Base-by-base conservation (phyloP, 2,797 vertebrate genomes). In the Erpetoichthys calabaricus region DNA sequence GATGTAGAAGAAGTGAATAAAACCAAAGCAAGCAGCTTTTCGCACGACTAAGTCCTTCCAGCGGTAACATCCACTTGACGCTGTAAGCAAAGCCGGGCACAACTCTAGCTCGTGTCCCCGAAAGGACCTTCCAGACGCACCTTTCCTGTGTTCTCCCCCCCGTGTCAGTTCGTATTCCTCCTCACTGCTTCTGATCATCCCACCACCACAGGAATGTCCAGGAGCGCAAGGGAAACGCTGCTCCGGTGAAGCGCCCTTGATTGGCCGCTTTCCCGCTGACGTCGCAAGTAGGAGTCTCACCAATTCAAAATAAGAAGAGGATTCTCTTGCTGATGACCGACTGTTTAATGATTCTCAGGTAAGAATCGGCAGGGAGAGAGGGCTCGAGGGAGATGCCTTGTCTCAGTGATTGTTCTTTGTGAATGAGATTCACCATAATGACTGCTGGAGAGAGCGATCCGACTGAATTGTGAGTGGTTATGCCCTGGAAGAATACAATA, bases 151-250 rank as follows among this genome's bases (percentile, higher is more conserved):
- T 25, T 25, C 25, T 25, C 25, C 25, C 25, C 25, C 25, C 25
- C 25, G 25, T 25, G 25, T 42, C 53, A 54, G 4, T 43, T 25
- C 5, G 5, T 7, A 41, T 42, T 2, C 6, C 41, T 7, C 44
- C 41, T 42, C 41, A 25, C 53, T 42, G 5, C 42, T 4, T 5
- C 53, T 25, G 56, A 44, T 56, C 53, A 60, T 59, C 57, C 53
- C 56, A 58, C 45, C 59, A 55, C 56, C 51, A 58, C 52, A n/a
- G 63, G 63, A 61, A 58, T 61, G 58, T 56, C 56, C 59, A 47
- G 41, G 57, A 46, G 59, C 56, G 57, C 25, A 53, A 44, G 43
- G 8, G 59, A 55, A 60, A 44, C 41, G 62, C 56, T 55, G 43
- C 42, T 45, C 6, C 45, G 41, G 46, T 47, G 8, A 49, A n/a